phyloP scores from a whole-genome alignment of 2,797 vertebrate species.

The Pteropus rufus region DNA sequence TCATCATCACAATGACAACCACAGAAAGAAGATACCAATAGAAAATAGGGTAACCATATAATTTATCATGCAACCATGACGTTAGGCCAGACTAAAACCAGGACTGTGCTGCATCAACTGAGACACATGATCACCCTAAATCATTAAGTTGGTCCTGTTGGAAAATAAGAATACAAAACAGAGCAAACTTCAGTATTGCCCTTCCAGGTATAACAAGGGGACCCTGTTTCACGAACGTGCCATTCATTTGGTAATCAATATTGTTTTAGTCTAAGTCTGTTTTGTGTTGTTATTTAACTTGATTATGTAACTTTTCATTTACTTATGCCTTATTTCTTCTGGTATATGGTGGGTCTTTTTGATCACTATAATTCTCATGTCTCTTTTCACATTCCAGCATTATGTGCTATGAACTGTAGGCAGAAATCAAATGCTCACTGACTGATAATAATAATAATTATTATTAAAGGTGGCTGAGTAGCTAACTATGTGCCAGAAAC shows the following conservation, averaged over 20 bases:
- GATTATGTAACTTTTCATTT: neutral
- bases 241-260: neutral
- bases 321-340: neutral
- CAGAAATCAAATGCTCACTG: neutral
- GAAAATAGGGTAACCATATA: neutral
- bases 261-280: neutral
- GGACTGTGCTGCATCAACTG: neutral
- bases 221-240: neutral
- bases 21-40: neutral
- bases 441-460: neutral
- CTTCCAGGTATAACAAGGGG: neutral
- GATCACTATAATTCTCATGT: neutral
- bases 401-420: neutral
- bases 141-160: neutral
- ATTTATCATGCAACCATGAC: neutral
- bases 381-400: neutral
- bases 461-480: neutral
- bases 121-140: neutral
- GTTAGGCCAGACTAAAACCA: neutral
- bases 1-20: neutral
- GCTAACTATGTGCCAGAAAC: neutral
- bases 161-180: neutral
- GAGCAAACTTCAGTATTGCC: neutral
- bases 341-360: neutral
- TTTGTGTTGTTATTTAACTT: neutral